Conservation (phyloP, 2,888 invertebrate genomes). For the Oscheius sp. region DNA sequence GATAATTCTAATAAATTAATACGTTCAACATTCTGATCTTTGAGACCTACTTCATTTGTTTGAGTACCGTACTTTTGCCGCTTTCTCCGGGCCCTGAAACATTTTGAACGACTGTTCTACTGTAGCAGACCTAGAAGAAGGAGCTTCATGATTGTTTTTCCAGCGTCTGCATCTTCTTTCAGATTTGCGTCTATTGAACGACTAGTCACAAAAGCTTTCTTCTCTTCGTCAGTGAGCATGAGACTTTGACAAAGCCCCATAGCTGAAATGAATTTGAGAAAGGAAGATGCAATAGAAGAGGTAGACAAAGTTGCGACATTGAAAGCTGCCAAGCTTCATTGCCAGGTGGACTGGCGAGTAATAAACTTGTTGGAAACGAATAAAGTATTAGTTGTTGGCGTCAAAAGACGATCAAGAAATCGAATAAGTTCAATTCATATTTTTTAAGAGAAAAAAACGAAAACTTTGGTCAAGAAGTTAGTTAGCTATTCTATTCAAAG, state of each 20-base stretch:
- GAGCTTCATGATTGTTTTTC: constrained; percentile 18
- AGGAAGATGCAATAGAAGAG: not conserved
- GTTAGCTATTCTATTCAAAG: too few relatives aligned
- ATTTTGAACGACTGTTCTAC: constrained; percentile 71
- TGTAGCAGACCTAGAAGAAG: not conserved
- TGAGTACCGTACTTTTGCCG: constrained; percentile 98
- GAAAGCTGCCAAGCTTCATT: not conserved
- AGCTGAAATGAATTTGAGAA: not conserved
- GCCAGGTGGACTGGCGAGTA: not conserved
- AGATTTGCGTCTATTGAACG: constrained; percentile 4
- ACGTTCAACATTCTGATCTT: constrained; percentile 81
- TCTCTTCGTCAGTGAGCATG: constrained; percentile 4
- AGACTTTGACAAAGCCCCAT: constrained; percentile 24
- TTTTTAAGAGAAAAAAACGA: too few relatives aligned
- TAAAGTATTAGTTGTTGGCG: too few relatives aligned
- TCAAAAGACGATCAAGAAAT: too few relatives aligned
- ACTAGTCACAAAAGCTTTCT: constrained; percentile 22
- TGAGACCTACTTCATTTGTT: constrained; percentile 96
- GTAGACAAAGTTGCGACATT: not conserved
- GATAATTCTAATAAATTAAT: constrained; percentile 80
- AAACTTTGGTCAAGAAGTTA: too few relatives aligned
- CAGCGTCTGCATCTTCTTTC: constrained; percentile 21
- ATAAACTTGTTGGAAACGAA: too few relatives aligned
- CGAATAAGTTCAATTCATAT: too few relatives aligned
- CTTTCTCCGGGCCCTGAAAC: constrained; percentile 90